Base-by-base conservation (phyloP, 1,140 invertebrate species). In the Colletes gigas region DNA sequence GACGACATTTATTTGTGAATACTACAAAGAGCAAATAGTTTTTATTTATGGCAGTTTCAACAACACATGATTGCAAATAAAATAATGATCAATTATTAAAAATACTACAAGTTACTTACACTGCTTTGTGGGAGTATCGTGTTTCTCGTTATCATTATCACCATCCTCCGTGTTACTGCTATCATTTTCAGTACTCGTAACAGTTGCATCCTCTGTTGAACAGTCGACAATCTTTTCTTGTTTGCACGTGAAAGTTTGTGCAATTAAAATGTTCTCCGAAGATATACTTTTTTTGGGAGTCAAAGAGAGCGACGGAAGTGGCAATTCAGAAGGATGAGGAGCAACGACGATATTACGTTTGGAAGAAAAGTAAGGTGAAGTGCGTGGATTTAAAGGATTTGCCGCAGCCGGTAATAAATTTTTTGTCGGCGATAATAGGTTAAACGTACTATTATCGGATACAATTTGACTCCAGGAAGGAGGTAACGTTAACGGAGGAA, bases 261-360 rank as follows among this genome's bases (percentile, higher is more conserved):
- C 14, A 50, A 55, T 17, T 54, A 41, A 14, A 76, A 50, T 50
- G 67, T 71, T 75, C 2, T 78, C 81, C 10, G 68, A 76, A 8
- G 77, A 83, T 59, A 57, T 55, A 0, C 71, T 87, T 57, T 91
- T 91, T 62, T 91, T 93, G 0, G 92, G 90, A 67, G 91, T 91
- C 4, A 93, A 69, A 0, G 91, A 89, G 66, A 93, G 75, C 0
- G 92, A 93, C 21, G 93, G 93, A 44, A 93, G 82, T 7, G 93
- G 93, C 41, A 93, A 73, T 78, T 92, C 92, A 0, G 93, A 93
- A 8, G 93, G 92, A 88, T 93, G 93, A 6, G 93, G 93, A 17
- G 93, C 91, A 39, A 92, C 80, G 5, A 93, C 91, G 2, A 89
- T 41, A 66, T 90, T 90, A 15, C 83, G 71, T 19, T 91, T 89